These are phyloP conservation scores for Lepas anatifera DNA, from an alignment of 2,888 invertebrate genomes.

Conservation along the genomic window DNA sequence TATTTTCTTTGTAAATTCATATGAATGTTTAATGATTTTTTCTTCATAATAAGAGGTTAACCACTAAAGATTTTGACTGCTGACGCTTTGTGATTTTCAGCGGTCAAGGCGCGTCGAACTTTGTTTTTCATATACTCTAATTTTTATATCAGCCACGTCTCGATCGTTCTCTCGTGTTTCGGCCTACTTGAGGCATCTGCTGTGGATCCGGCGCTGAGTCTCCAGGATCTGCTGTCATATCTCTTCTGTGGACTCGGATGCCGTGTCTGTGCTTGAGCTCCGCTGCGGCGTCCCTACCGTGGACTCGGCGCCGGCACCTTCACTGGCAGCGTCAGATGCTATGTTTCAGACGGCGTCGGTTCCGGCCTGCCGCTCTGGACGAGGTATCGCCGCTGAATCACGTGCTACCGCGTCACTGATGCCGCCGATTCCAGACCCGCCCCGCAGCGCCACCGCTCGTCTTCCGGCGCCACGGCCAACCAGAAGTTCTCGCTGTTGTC, in stretches of 20 bases:
- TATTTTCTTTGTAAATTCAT: no score
- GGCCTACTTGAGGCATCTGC: neutral
- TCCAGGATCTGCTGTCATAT: no score
- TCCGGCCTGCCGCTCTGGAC: slow-evolving; percentile 4
- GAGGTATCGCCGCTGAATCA: slow-evolving; percentile 9
- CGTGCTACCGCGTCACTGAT: slow-evolving; percentile 1
- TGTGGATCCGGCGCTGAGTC: neutral
- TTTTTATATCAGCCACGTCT: no score
- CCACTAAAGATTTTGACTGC: no score
- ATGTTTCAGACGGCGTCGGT: neutral
- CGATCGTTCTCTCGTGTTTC: neutral
- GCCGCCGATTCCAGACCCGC: neutral
- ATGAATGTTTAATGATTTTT: no score
- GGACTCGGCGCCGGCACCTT: neutral
- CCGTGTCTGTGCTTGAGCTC: neutral
- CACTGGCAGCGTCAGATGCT: neutral
- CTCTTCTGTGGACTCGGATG: no score
- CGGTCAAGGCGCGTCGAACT: no score
- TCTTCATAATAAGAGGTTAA: no score
- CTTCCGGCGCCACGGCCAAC: no score
- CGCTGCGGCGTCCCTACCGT: neutral
- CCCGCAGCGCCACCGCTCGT: neutral
- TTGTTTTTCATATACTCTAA: no score
- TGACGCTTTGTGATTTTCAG: no score
- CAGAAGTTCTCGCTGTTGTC: no score